Percentiles rank a stretch among this genome's conserved stretches.
Evolutionary conservation across 1,140 invertebrate species (phyloP).

Genomic region (Coboldia fuscipes): DNA sequence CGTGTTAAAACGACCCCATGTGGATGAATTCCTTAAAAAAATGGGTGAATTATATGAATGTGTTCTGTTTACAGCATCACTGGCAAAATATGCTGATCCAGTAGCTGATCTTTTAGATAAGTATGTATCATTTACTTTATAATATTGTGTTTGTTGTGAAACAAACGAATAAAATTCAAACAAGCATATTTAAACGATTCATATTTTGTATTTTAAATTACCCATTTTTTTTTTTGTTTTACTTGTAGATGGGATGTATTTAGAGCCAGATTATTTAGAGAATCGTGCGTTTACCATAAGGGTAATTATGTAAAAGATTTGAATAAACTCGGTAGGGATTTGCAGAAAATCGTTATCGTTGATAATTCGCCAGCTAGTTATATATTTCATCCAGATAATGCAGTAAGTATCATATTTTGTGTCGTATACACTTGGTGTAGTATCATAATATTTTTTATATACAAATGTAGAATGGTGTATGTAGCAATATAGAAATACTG

Average conservation of each 20-base stretch:
- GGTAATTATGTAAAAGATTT: constrained; percentile 99
- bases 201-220: neutral
- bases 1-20: constrained; percentile 95
- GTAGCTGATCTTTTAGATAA: constrained; percentile 92
- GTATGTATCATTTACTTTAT: constrained; percentile 12
- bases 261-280: constrained; percentile 87
- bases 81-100: constrained; percentile 99
- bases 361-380: constrained; percentile 99
- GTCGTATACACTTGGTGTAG: neutral
- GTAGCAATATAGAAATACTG: neutral
- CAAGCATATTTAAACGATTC: too few species aligned
- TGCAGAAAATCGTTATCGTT: constrained; percentile 93
- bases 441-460: neutral
- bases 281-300: constrained; percentile 98
- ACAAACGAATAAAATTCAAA: too few species aligned
- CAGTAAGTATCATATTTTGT: constrained; percentile 45
- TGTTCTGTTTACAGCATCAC: constrained; percentile 95
- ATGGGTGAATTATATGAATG: constrained; percentile 99
- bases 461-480: neutral
- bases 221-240: neutral
- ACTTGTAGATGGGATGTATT: constrained; percentile 83
- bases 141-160: too few species aligned
- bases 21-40: constrained; percentile 94
- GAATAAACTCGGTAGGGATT: constrained; percentile 86
- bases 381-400: constrained; percentile 99